Evolutionary conservation across 2,888 invertebrate genomes (phyloP).

Genomic region (Ochlodes sylvanus): DNA sequence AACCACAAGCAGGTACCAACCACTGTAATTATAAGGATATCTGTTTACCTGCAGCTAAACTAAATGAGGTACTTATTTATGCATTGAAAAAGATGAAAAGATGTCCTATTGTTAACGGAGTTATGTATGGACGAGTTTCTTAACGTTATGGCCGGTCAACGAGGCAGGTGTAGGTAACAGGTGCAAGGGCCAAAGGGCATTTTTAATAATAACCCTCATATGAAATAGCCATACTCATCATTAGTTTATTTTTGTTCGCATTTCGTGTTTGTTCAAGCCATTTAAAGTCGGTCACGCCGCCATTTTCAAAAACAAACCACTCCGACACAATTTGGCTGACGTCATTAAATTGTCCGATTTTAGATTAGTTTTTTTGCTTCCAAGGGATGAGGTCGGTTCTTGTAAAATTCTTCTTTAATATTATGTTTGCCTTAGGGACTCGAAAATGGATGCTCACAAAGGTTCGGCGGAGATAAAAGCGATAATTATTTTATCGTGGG

Average conservation of each 20-base stretch:
- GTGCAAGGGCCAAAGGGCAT: conserved; percentile 48
- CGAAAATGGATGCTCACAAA: conserved; percentile 53
- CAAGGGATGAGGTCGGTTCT: conserved; percentile 51
- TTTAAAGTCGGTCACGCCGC: conserved; percentile 77
- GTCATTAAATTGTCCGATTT: conserved; percentile 71
- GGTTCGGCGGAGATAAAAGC: conserved; percentile 74
- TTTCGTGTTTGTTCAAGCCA: conserved; percentile 35
- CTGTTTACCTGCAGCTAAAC: conserved; percentile 21
- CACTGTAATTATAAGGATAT: conserved; percentile 29
- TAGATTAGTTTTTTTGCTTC: conserved; percentile 68
- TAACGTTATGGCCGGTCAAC: conserved; percentile 58
- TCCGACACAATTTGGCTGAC: conserved; percentile 71
- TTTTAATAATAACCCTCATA: conserved; percentile 50
- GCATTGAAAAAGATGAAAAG: conserved; percentile 17
- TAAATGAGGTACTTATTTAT: conserved; percentile 32
- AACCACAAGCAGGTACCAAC: conserved; percentile 29
- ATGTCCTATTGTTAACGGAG: conserved; percentile 31
- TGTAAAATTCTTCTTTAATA: conserved; percentile 68
- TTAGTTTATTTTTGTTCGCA: conserved; percentile 51
- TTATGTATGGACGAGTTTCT: conserved; percentile 23
- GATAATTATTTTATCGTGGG: conserved; percentile 82
- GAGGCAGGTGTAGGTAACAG: conserved; percentile 65
- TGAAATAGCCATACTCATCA: conserved; percentile 63
- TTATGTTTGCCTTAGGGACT: conserved; percentile 63
- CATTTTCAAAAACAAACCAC: conserved; percentile 68